Conservation (phyloP, 2,888 invertebrate genomes). For the Yponomeuta malinellus region DNA sequence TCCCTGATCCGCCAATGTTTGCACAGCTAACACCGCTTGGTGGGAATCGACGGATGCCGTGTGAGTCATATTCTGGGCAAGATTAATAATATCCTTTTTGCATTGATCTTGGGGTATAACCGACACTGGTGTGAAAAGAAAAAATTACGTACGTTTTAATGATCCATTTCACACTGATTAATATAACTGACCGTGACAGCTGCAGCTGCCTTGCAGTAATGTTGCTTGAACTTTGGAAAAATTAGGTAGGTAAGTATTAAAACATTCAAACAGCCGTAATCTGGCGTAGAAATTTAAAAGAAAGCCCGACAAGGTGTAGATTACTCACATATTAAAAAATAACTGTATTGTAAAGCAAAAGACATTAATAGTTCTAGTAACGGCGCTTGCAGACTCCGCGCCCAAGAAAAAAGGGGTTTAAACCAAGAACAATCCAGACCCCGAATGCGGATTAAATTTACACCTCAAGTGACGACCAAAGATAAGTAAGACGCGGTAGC, state of each 20-base stretch:
- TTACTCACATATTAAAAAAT: not conserved
- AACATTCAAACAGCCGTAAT: no score
- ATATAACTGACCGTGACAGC: no score
- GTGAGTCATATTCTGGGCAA: not conserved
- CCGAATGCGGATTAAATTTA: slow-evolving; percentile 49
- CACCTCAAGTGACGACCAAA: slow-evolving; percentile 34
- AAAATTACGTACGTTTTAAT: no score
- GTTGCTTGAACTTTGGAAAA: no score
- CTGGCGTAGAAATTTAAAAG: not conserved
- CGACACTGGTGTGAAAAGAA: no score
- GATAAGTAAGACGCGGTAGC: slow-evolving; percentile 25
- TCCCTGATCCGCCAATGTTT: slow-evolving; percentile 29
- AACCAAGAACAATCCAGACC: slow-evolving; percentile 26
- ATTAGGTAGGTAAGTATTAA: no score
- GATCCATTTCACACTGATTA: no score
- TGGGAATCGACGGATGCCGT: slow-evolving; percentile 24
- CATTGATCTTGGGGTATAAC: no score
- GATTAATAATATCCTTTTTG: no score
- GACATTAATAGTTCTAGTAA: not conserved
- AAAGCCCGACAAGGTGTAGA: not conserved
- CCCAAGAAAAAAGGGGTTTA: slow-evolving; percentile 20
- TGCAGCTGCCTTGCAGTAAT: no score
- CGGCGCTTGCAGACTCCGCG: slow-evolving; percentile 28
- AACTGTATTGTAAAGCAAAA: not conserved
- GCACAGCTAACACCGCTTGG: slow-evolving; percentile 43